Evolutionary conservation across 2,888 invertebrate species (phyloP), one percentile per base, ranked within the genome.

Genomic region (Phalera bucephala): DNA sequence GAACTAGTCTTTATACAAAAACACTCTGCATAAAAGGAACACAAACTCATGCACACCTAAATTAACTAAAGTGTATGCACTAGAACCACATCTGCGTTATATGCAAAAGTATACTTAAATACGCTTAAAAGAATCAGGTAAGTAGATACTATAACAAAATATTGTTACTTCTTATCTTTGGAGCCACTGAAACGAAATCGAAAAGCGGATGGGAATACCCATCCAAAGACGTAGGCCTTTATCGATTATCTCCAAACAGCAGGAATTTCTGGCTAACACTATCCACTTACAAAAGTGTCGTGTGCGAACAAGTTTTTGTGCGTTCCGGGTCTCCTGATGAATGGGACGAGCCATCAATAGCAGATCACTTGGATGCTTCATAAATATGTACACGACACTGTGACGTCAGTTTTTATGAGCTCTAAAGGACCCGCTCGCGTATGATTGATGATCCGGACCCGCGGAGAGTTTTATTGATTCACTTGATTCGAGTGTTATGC

Each of bases 301-400:
- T 64, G 5, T 49, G 63, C 48, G 51, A 58, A 51, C 52, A 53
- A 58, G 58, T 72, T 78, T 72, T 69, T 73, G 60, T 64, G 43
- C 51, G 45, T 46, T 66, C 63, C 68, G 69, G 66, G 66, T 64
- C 56, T 39, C 32, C 56, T 61, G 84, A 86, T 81, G 80, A 82
- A 86, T 85, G 80, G 71, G 59, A 56, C 47, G 52, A 63, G 55
- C 78, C 75, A 80, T 86, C 84, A 77, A 76, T 74, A 66, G 74
- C 85, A 82, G 80, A 79, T 79, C 80, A 79, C 78, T 83, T 66
- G 76, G 67, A 64, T 68, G 70, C 76, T 81, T 86, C 83, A 86
- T 86, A 87, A 88, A 87, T 86, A 87, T 87, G 85, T 86, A 85
- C 80, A 76, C 64, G 72, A 70, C 68, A 69, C 67, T 75, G 71